Conservation (phyloP, 1,140 invertebrate species). For the Mamestra configurata region DNA sequence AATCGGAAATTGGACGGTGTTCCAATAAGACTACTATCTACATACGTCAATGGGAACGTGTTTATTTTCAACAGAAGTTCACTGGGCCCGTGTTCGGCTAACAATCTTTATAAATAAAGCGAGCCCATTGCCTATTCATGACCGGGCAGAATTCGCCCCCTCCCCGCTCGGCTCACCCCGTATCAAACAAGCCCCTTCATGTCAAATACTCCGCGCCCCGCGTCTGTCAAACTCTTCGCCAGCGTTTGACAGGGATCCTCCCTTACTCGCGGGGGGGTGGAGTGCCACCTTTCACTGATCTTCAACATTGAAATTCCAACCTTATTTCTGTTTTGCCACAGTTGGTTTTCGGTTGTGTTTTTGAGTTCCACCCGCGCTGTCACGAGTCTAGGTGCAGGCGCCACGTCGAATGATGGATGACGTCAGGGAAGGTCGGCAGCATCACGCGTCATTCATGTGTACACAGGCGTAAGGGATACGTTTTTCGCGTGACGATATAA, state of each 20-base stretch:
- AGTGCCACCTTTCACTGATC: constrained; percentile 74
- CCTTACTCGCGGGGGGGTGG: constrained; percentile 81
- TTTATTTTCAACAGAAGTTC: constrained; percentile 83
- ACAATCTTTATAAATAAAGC: constrained; percentile 88
- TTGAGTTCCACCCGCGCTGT: constrained; percentile 79
- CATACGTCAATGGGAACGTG: constrained; percentile 66
- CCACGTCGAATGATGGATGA: constrained; percentile 87
- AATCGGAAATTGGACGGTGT: constrained; percentile 23
- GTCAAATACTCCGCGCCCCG: constrained; percentile 87
- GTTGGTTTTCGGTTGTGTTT: constrained; percentile 54
- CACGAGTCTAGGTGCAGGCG: constrained; percentile 86
- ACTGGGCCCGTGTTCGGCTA: constrained; percentile 77
- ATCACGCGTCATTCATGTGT: constrained; percentile 88
- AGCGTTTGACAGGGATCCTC: constrained; percentile 87
- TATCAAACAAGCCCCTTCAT: constrained; percentile 88
- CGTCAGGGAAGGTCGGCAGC: constrained; percentile 86
- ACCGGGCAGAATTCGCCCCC: constrained; percentile 84
- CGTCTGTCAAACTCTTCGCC: constrained; percentile 88
- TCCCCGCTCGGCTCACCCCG: constrained; percentile 76
- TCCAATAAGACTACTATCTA: constrained; percentile 8
- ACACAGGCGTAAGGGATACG: constrained; percentile 87
- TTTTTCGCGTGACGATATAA: constrained; percentile 88
- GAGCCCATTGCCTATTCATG: constrained; percentile 87
- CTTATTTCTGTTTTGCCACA: constrained; percentile 56
- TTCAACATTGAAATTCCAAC: constrained; percentile 49